Base-by-base conservation (phyloP, 1,140 invertebrate genomes). In the Tribolium madens region DNA sequence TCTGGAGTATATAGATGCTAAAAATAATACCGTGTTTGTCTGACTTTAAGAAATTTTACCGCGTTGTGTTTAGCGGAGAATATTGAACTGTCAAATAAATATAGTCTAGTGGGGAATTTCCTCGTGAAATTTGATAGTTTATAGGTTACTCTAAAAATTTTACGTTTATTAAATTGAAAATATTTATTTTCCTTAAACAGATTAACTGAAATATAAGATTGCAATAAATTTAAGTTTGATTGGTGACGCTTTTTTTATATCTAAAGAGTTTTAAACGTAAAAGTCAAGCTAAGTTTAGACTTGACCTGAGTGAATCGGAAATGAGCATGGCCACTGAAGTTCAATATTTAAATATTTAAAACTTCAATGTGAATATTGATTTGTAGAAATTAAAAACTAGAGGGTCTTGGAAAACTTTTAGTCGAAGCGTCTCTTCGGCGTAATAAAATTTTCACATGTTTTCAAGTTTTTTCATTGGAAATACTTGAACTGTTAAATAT, bases 301-400 rank as follows among this genome's bases (percentile, higher is more conserved):
- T 33, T 64, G 57, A 64, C 26, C 57, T 64, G 26, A 33, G 57
- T 13, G 57, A 64, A 64, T 64, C 26, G 57, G 26, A 12, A 64
- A 64, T 33, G 57, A 64, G 26, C 9, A 5, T 13, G 57, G 57
- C 26, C 26, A 64, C 57, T 64, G 26, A 64, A 64, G 57, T 64
- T 64, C 26, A 64, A 64, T 64, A 64, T 64, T 64, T 64, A 64
- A 64, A 64, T 64, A 12, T 12, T 14, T n/a, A 5, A 15, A 57
- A 57, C 52, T 26, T 57, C 57, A 33, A 64, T 33, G 26, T 64
- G 26, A 64, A 64, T 64, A 64, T 64, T 64, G 57, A 64, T 64
- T 64, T 33, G 57, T 64, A 36, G n/a, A 64, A 64, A 64, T 64
- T 64, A 64, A 64, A 64, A 64, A 64, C 12, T 64, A 64, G 36